Base-by-base conservation (phyloP, 2,113 vertebrate genomes). In the Nothoprocta pentlandii region DNA sequence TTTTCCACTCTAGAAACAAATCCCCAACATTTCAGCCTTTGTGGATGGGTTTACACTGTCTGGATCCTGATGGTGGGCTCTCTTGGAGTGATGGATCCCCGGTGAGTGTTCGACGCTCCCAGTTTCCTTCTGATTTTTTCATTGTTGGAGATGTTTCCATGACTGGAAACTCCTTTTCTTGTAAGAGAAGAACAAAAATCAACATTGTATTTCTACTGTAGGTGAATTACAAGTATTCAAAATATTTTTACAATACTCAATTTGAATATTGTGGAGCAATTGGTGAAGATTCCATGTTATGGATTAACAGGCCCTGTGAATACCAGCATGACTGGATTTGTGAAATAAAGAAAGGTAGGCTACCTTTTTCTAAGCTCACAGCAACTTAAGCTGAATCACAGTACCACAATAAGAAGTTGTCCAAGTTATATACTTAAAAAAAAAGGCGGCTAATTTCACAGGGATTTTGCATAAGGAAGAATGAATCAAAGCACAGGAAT, bases 21-120 rank as follows among this genome's bases (percentile, higher is more conserved):
- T 54, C 61, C 1, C 44, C 25, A 28, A 93, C 97, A 54, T 85
- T 95, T 61, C 94, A 94, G 28, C 61, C 94, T 26, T 98, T 97
- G 44, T 99, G 99, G 99, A 98, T 99, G 61, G 99, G 99, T 62
- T 91, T 99, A 92, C 97, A 90, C 12, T 92, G 94, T 4, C 95
- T 97, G 30, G 97, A 98, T 78, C 94, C 98, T 89, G 97, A 97
- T 6, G 90, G 94, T 81, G 98, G 98, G 15, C 99, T 98, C 84
- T 92, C 82, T n/a, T 99, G 99, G 98, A 97, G 95, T 30, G 98
- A 99, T 39, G 98, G 97, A 17, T 98, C 98, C 4, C 92, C 98
- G 4, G 99, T 99, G 96, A 96, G 98, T 98, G 56, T 62, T 75
- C 34, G 9, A 83, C 4, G 19, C n/a, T 6, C 1, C 9, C 32